These are phyloP conservation scores for Morpho deidamia DNA, from an alignment of 2,888 invertebrate species.

Conservation along the genomic window DNA sequence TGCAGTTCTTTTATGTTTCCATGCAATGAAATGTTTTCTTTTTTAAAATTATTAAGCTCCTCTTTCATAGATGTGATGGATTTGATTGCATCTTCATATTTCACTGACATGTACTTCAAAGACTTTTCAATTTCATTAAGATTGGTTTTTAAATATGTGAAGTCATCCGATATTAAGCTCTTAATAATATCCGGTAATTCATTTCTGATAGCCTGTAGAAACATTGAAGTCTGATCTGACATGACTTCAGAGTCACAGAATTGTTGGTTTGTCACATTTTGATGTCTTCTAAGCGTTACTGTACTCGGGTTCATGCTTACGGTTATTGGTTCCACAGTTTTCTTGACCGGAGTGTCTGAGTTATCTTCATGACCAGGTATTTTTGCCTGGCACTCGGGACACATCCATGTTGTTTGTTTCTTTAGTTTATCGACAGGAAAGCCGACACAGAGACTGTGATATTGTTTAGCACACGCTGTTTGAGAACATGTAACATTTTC, in stretches of 20 bases:
- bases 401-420: neutral
- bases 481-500: neutral
- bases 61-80: neutral
- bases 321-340: neutral
- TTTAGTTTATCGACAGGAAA: neutral
- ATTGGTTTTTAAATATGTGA: neutral
- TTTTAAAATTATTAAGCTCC: neutral
- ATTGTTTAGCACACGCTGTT: neutral
- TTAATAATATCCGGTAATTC: neutral
- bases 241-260: neutral
- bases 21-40: neutral
- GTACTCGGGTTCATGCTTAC: neutral
- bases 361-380: neutral
- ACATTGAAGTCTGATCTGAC: neutral
- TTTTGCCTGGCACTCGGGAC: neutral
- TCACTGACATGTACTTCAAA: neutral
- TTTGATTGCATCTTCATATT: neutral
- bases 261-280: neutral
- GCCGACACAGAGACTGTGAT: neutral
- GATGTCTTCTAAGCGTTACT: neutral
- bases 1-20: neutral
- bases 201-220: neutral
- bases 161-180: neutral
- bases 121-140: constrained; percentile 5
- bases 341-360: neutral